Conservation (phyloP, 1,140 invertebrate genomes). For the Cydia splendana region DNA sequence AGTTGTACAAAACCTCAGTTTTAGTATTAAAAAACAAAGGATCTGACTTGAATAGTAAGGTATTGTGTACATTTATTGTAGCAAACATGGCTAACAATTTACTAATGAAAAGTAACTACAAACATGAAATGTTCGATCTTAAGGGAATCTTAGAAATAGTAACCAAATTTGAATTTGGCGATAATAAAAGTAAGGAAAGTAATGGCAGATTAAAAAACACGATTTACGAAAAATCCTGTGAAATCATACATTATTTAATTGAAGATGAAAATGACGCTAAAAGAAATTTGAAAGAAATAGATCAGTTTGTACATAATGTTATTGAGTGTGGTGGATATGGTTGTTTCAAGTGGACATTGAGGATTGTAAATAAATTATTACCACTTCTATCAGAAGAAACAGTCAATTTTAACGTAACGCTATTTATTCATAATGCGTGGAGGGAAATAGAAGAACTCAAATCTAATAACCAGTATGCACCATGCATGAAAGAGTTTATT, state of each 20-base stretch:
- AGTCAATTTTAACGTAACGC: conserved; percentile 47
- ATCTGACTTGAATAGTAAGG: conserved; percentile 46
- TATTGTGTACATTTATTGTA: conserved; percentile 46
- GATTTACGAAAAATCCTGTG: conserved; percentile 62
- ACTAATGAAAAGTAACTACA: conserved; percentile 33
- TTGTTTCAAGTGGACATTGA: conserved; percentile 64
- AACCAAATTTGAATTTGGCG: conserved; percentile 31
- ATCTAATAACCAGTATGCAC: conserved; percentile 61
- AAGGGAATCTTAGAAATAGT: conserved; percentile 38
- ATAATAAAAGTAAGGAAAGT: conserved; percentile 42
- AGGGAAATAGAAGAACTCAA: conserved; percentile 67
- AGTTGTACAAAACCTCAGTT: conserved; percentile 43
- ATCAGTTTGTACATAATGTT: conserved; percentile 51
- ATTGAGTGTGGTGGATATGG: conserved; percentile 66
- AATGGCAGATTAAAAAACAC: conserved; percentile 59
- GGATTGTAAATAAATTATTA: conserved; percentile 55
- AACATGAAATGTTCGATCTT: conserved; percentile 41
- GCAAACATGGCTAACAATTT: conserved; percentile 42
- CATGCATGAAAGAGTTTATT: conserved; percentile 64
- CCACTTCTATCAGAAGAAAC: conserved; percentile 40
- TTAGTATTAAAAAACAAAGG: conserved; percentile 43
- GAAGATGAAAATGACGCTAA: conserved; percentile 33
- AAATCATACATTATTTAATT: conserved; percentile 47
- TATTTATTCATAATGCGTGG: conserved; percentile 64
- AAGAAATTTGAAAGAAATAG: conserved; percentile 41